These are phyloP conservation scores for Stegodyphus mimosarum DNA, from an alignment of 1,140 invertebrate genomes.

Conservation along the genomic window DNA sequence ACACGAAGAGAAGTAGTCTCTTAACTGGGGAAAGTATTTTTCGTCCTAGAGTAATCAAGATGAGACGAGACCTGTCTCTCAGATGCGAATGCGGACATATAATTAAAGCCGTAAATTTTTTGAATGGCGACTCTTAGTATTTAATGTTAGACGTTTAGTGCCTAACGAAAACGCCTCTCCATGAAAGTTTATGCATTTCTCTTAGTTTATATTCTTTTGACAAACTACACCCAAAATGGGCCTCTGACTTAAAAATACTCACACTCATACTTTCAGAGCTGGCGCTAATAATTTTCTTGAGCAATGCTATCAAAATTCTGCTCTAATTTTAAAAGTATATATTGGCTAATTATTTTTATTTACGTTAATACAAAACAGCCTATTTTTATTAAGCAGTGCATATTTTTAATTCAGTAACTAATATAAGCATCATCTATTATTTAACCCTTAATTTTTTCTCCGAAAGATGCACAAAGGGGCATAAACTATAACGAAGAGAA, in stretches of 20 bases:
- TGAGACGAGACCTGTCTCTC: background rate
- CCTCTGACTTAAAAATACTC: background rate
- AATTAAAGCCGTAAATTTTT: background rate
- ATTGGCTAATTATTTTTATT: background rate
- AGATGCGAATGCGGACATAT: background rate
- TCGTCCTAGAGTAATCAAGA: background rate
- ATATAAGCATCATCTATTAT: too few species aligned
- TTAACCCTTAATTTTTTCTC: too few species aligned
- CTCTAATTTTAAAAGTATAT: background rate
- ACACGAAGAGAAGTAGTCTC: background rate
- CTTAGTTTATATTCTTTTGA: background rate
- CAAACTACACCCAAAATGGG: background rate
- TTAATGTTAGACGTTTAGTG: background rate
- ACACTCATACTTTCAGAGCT: background rate
- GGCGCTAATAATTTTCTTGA: too few species aligned
- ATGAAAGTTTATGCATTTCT: background rate
- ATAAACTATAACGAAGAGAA: too few species aligned
- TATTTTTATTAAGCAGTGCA: too few species aligned
- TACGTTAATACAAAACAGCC: too few species aligned
- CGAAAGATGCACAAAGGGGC: too few species aligned
- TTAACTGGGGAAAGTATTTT: background rate
- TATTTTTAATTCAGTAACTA: too few species aligned
- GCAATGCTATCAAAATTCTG: background rate
- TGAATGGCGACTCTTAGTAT: background rate
- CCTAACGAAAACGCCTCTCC: background rate